phyloP scores from a whole-genome alignment of 2,797 vertebrate genomes.

The Sebastes steindachneri region DNA sequence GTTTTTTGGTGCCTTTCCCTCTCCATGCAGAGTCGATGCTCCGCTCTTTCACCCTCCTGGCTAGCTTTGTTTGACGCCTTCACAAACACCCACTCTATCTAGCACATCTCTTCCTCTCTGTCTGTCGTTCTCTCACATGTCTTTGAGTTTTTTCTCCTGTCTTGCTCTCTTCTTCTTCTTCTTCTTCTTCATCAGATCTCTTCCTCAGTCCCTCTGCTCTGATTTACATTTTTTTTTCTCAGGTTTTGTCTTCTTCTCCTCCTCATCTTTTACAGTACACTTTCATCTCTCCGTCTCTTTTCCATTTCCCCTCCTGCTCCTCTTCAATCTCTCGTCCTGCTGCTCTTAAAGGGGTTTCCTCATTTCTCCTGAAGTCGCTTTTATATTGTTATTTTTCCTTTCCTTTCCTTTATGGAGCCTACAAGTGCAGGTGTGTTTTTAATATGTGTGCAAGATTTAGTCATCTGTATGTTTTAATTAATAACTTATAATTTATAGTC shows the following conservation, averaged over 20 bases:
- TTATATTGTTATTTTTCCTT: not conserved
- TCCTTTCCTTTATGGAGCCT: too few species aligned
- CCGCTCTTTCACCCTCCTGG: conserved; percentile 30
- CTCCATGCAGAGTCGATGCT: conserved; percentile 17
- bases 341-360: conserved; percentile 7
- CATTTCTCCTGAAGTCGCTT: not conserved
- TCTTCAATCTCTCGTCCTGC: not conserved
- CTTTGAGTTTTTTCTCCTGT: conserved; percentile 31
- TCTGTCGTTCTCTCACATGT: conserved; percentile 15
- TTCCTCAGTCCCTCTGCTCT: conserved; percentile 44
- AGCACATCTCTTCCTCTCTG: conserved; percentile 33
- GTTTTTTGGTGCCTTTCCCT: not conserved
- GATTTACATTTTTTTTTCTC: conserved; percentile 51
- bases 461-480: not conserved
- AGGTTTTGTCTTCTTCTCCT: conserved; percentile 12
- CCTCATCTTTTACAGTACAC: conserved; percentile 4
- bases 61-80: conserved; percentile 78
- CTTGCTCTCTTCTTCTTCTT: conserved; percentile 17
- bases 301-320: not conserved
- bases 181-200: conserved; percentile 39
- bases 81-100: conserved; percentile 75
- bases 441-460: not conserved
- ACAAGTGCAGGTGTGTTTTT: not conserved
- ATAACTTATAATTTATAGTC: not conserved
- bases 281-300: not conserved